Evolutionary conservation across 2,888 invertebrate species (phyloP).

Genomic region (Diadegma fenestrale): DNA sequence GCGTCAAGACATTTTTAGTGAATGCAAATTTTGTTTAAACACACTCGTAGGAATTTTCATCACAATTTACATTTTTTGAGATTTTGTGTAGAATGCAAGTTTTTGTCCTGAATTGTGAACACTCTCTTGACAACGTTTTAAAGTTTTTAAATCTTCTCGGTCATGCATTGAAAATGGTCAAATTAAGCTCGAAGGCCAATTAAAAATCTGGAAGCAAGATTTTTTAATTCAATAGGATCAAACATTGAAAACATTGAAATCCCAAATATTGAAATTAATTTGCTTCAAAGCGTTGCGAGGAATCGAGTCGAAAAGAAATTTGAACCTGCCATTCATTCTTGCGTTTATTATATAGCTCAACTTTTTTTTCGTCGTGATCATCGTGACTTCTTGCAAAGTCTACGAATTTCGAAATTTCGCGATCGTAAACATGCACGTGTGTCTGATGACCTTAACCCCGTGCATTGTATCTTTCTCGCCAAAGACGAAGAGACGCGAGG

Average conservation of each 20-base stretch:
- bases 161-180: too few species aligned
- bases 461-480: background rate
- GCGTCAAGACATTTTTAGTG: background rate
- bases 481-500: background rate
- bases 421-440: background rate
- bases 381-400: background rate
- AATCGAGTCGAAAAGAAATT: background rate
- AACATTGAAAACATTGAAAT: too few species aligned
- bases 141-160: too few species aligned
- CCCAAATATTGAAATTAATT: background rate
- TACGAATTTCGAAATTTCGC: background rate
- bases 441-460: background rate
- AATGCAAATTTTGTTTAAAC: background rate
- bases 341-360: background rate
- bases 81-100: background rate
- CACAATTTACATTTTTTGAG: background rate
- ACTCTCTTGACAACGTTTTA: too few species aligned
- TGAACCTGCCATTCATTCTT: background rate
- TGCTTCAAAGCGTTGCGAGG: background rate
- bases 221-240: too few species aligned
- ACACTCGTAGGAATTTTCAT: background rate
- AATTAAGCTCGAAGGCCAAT: too few species aligned
- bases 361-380: background rate
- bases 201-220: too few species aligned
- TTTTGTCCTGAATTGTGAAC: too few species aligned